These are phyloP conservation scores for Cynopterus sphinx DNA, from an alignment of 2,797 vertebrate species.

Conservation along the genomic window DNA sequence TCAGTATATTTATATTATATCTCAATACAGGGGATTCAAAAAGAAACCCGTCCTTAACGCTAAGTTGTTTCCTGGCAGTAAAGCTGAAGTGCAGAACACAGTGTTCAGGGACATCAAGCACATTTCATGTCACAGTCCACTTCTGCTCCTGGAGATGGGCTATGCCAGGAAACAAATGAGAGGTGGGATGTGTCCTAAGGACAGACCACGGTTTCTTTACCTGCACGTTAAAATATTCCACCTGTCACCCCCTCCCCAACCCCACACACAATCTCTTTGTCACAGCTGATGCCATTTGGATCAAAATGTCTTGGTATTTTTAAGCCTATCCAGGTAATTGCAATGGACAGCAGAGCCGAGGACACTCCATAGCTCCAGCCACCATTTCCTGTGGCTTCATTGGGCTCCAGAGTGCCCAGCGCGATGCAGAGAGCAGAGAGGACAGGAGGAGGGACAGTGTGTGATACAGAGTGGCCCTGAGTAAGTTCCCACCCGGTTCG, in stretches of 20 bases:
- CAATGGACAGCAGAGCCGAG: background rate
- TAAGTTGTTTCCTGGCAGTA: background rate
- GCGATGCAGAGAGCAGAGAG: background rate
- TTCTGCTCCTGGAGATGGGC: background rate
- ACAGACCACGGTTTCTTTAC: background rate
- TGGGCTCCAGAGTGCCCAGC: background rate
- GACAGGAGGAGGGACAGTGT: background rate
- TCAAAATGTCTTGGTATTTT: background rate
- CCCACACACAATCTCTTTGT: background rate
- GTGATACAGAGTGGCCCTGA: background rate
- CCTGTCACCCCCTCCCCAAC: background rate
- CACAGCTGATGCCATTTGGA: background rate
- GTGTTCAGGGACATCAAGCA: background rate
- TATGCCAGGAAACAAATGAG: background rate
- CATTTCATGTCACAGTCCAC: background rate
- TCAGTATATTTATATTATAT: background rate
- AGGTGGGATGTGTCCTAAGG: background rate
- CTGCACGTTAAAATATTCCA: background rate
- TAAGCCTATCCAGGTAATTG: background rate
- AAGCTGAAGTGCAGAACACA: background rate
- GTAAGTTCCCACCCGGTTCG: background rate
- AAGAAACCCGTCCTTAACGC: background rate
- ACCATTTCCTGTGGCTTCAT: background rate
- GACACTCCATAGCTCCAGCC: background rate
- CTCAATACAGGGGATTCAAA: background rate